These are phyloP conservation scores for Butorides virescens DNA, from an alignment of 2,113 vertebrate genomes.

Conservation along the genomic window DNA sequence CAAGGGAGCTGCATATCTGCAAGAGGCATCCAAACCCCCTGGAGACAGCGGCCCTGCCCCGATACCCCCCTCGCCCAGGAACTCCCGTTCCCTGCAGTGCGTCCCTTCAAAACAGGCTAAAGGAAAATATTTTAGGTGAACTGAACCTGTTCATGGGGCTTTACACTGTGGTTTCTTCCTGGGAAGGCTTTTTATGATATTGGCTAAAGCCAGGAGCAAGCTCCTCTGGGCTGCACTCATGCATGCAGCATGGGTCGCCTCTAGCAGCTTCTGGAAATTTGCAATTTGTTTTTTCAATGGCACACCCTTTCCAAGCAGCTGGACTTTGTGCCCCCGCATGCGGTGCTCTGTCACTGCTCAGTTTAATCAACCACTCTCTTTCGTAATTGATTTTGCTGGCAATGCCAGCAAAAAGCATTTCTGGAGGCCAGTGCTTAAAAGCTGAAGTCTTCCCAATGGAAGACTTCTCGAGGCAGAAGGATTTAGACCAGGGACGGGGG, in stretches of 20 bases:
- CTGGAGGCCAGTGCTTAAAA: neutral
- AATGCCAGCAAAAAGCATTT: neutral
- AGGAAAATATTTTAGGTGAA: neutral
- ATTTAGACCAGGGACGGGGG: neutral
- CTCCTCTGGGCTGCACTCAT: neutral
- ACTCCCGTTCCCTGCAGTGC: neutral
- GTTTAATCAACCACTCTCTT: neutral
- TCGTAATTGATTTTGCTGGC: neutral
- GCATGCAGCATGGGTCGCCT: neutral
- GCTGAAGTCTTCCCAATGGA: neutral
- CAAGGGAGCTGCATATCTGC: neutral
- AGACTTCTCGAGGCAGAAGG: neutral
- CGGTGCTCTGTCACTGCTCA: fast-evolving
- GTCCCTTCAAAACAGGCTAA: neutral
- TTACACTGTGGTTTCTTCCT: neutral
- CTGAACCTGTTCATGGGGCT: neutral
- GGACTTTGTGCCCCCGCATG: neutral
- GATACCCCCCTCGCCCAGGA: neutral
- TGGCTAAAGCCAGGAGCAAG: neutral
- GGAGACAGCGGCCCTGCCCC: neutral
- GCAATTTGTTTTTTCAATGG: neutral
- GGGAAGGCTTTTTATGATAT: neutral
- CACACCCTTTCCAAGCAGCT: neutral
- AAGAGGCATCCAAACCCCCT: neutral
- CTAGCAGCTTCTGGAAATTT: neutral